Percentiles rank a stretch among this genome's conserved stretches.
Evolutionary conservation across 1,140 invertebrate genomes (phyloP).

Genomic region (Linepithema humile): DNA sequence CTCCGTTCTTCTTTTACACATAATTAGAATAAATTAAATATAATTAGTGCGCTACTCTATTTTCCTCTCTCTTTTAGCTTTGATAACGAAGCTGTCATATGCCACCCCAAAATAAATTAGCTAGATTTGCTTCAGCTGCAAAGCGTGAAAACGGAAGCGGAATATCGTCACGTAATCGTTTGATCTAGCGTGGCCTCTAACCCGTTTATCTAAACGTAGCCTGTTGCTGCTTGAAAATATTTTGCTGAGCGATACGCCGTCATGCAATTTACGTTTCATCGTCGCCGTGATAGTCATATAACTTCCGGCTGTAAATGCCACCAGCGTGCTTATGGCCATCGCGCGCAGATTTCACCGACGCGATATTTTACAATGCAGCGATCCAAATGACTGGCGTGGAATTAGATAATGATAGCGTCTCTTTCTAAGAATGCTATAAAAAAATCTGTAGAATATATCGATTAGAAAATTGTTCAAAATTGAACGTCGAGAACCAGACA

Average conservation of each 20-base stretch:
- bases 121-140: neutral
- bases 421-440: neutral
- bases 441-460: neutral
- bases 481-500: neutral
- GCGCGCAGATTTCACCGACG: slow-evolving; percentile 19
- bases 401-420: neutral
- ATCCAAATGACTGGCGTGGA: neutral
- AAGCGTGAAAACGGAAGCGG: neutral
- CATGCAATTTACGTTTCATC: slow-evolving; percentile 27
- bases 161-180: neutral
- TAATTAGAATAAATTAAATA: too few species aligned
- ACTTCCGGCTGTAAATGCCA: slow-evolving; percentile 32
- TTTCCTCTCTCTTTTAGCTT: too few species aligned
- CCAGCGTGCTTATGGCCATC: neutral
- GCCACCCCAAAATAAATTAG: too few species aligned
- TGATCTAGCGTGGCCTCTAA: neutral
- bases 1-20: too few species aligned
- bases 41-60: too few species aligned
- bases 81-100: too few species aligned
- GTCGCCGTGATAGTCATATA: slow-evolving; percentile 7
- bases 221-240: slow-evolving; percentile 58
- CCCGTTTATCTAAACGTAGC: slow-evolving; percentile 4
- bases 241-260: neutral
- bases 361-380: neutral
- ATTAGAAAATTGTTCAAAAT: neutral